These are phyloP conservation scores for Ephialtes manifestator DNA, from an alignment of 2,888 invertebrate genomes.

Conservation along the genomic window DNA sequence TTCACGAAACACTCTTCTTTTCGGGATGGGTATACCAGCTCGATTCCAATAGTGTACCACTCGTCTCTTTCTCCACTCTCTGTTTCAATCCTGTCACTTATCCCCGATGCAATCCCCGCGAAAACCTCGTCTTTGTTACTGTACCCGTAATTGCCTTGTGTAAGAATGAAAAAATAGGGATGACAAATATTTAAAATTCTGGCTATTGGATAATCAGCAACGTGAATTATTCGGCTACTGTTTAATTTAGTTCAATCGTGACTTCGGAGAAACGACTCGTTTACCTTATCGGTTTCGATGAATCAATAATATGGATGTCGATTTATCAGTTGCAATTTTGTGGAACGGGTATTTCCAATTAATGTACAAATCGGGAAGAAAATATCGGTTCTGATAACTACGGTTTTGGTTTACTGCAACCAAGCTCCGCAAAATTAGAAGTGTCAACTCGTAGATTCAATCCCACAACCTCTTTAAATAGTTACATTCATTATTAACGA, in stretches of 20 bases:
- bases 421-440: too few species aligned
- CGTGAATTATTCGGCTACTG: conserved; percentile 27
- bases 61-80: conserved; percentile 31
- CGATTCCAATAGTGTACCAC: conserved; percentile 40
- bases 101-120: conserved; percentile 47
- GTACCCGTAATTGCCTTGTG: conserved; percentile 28
- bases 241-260: conserved; percentile 48
- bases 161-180: conserved; percentile 19
- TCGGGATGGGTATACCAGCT: conserved; percentile 10
- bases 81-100: conserved; percentile 69
- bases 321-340: background rate
- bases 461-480: too few species aligned
- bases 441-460: too few species aligned
- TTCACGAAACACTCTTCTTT: conserved; percentile 65
- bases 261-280: background rate
- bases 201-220: conserved; percentile 22
- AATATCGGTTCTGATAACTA: too few species aligned
- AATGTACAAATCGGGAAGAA: too few species aligned
- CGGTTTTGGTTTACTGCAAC: too few species aligned
- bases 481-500: too few species aligned
- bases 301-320: background rate
- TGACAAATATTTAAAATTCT: conserved; percentile 52
- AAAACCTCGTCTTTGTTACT: conserved; percentile 20
- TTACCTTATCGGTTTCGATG: background rate
- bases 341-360: background rate